Evolutionary conservation across 1,140 invertebrate genomes (phyloP).

Genomic region (Eriosoma lanigerum): DNA sequence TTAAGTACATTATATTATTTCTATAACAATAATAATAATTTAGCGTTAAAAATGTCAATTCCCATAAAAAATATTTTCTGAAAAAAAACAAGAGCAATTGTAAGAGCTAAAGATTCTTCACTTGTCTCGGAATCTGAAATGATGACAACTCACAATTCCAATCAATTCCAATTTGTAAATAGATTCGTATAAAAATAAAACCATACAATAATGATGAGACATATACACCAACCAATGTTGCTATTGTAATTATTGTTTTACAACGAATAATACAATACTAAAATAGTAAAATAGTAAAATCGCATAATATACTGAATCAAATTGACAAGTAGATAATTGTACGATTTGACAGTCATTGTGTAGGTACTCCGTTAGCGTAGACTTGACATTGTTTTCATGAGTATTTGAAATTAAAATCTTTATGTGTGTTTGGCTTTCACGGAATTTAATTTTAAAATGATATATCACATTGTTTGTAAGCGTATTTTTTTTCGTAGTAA

Average conservation of each 20-base stretch:
- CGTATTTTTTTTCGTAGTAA: not conserved
- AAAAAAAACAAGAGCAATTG: too few relatives aligned
- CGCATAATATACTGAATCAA: not conserved
- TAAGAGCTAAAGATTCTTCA: too few relatives aligned
- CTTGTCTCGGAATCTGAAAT: too few relatives aligned
- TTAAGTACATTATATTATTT: too few relatives aligned
- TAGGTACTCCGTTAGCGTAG: not conserved
- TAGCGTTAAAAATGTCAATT: too few relatives aligned
- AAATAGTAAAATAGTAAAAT: not conserved
- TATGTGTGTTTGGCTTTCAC: constrained; percentile 17
- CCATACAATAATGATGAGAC: constrained; percentile 1
- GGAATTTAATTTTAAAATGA: constrained; percentile 7
- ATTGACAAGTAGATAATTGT: constrained; percentile 32
- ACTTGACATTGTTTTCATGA: constrained; percentile 30
- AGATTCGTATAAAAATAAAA: not conserved
- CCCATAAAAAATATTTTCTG: too few relatives aligned
- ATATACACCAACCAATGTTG: not conserved
- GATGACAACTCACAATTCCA: not conserved
- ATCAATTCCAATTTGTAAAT: not conserved
- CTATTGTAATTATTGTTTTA: constrained; percentile 13
- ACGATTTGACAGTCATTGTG: constrained; percentile 37
- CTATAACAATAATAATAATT: too few relatives aligned
- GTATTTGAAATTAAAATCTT: constrained; percentile 36
- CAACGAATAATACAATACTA: constrained; percentile 6
- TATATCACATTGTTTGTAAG: not conserved